These are phyloP conservation scores for Phrynocephalus guinanensis DNA, from an alignment of 2,797 vertebrate genomes.

Conservation along the genomic window DNA sequence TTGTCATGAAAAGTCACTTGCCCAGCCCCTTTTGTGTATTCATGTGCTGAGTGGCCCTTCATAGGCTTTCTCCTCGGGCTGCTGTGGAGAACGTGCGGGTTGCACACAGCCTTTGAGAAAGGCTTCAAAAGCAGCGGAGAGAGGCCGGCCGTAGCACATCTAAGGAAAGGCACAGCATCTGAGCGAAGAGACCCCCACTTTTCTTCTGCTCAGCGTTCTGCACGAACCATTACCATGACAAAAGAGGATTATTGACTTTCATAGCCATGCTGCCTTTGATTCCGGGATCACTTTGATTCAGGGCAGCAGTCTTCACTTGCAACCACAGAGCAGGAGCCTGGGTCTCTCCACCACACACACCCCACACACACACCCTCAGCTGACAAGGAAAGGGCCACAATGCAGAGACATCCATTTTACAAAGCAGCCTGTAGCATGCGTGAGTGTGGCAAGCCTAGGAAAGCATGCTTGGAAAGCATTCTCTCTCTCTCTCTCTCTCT, in stretches of 20 bases:
- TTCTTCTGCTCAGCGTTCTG: constrained; percentile 55
- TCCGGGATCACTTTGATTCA: constrained; percentile 47
- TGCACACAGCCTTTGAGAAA: constrained; percentile 38
- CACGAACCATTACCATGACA: constrained; percentile 49
- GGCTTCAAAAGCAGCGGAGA: not conserved
- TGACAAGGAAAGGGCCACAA: constrained; percentile 40
- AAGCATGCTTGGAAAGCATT: constrained; percentile 51
- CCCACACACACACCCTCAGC: constrained; percentile 21
- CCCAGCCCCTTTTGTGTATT: not conserved
- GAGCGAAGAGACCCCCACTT: constrained; percentile 35
- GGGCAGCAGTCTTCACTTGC: constrained; percentile 23
- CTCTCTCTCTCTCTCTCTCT: too few relatives aligned
- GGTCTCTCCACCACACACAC: not conserved
- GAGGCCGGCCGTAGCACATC: not conserved
- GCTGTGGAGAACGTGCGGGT: constrained; percentile 3
- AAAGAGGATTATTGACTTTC: constrained; percentile 60
- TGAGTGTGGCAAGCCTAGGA: constrained; percentile 42
- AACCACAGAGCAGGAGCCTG: not conserved
- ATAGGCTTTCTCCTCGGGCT: not conserved
- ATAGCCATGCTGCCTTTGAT: constrained; percentile 51
- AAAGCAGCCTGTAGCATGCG: constrained; percentile 24
- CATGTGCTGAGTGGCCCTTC: not conserved
- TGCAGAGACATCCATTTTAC: constrained; percentile 32
- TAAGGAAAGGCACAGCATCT: constrained; percentile 21
- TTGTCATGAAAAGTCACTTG: not conserved